Base-by-base conservation (phyloP, 1,140 invertebrate genomes). In the Agrypnia vestita region DNA sequence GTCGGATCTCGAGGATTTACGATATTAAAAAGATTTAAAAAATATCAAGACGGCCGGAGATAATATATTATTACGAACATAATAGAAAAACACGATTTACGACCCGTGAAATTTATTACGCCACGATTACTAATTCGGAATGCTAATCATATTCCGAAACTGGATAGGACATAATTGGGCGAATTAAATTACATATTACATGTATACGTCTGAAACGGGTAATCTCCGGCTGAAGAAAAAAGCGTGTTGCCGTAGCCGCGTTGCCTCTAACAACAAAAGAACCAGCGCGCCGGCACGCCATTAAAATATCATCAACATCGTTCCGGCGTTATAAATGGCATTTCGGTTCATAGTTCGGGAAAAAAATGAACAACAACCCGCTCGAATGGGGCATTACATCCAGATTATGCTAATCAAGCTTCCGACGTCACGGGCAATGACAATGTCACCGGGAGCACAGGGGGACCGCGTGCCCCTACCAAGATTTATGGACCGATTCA, bases 361-460 rank as follows among this genome's bases (percentile, higher is more conserved):
- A 15, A 77, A 64, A 64, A 21, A 62, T 61, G 47, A 77, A 62
- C 9, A 49, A 74, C 69, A 79, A 72, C 35, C 47, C 35, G 47
- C 25, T 59, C 12, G 17, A 47, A 47, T 15, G 49, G 61, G 19
- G 75, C 35, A 80, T 61, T 67, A 35, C 56, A 69, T 47, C 21
- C 72, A 71, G 72, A 80, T 80, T 80, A 80, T 80, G 79, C 43
- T 80, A 80, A 80, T 80, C 46, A 17, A 15, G 19, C 21, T 69
- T 12, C 43, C n/a, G 56, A 55, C 44, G 74, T 49, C 49, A 56
- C 56, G 61, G 15, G 64, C 51, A 74, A 55, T n/a, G 35, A 55
- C 17, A 51, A 21, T 71, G 46, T 51, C 67, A 25, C 10, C 17
- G 46, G 17, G 6, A 67, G 7, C 13, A 0, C 46, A 10, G 43